phyloP scores from a whole-genome alignment of 2,888 invertebrate species.

The Euzophera pinguis region DNA sequence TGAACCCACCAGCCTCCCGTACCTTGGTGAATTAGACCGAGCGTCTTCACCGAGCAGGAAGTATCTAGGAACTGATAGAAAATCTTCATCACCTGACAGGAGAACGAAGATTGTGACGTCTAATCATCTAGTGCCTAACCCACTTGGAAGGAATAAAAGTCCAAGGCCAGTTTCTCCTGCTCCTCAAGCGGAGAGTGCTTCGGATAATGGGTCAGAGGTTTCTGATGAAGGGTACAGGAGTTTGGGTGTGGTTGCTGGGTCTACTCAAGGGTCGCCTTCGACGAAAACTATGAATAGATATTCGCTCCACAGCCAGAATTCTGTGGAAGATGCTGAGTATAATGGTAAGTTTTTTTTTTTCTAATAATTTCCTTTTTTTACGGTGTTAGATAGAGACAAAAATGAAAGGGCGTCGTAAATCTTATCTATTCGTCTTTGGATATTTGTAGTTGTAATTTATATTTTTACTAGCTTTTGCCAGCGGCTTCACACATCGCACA shows the following conservation, averaged over 20 bases:
- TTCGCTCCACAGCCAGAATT: slow-evolving; percentile 85
- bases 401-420: too few relatives aligned
- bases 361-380: slow-evolving; percentile 5
- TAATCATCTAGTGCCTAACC: slow-evolving; percentile 73
- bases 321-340: slow-evolving; percentile 85
- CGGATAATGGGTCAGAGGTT: slow-evolving; percentile 90
- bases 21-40: slow-evolving; percentile 59
- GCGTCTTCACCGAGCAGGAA: slow-evolving; percentile 59
- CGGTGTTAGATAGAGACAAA: too few relatives aligned
- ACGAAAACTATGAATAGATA: slow-evolving; percentile 81
- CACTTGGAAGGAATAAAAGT: slow-evolving; percentile 64
- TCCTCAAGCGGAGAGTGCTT: slow-evolving; percentile 80
- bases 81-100: slow-evolving; percentile 67
- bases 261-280: slow-evolving; percentile 69
- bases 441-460: too few relatives aligned
- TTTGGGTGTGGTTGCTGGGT: slow-evolving; percentile 82
- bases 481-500: too few relatives aligned
- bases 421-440: too few relatives aligned
- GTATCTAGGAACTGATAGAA: slow-evolving; percentile 53
- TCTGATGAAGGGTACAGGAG: slow-evolving; percentile 93
- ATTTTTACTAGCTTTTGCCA: too few relatives aligned
- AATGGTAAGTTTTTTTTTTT: slow-evolving; percentile 73
- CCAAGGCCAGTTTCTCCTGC: slow-evolving; percentile 79
- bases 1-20: slow-evolving; percentile 63
- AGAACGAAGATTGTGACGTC: slow-evolving; percentile 58